Conservation (phyloP, 2,888 invertebrate species). For the Drosophila macrospina region DNA sequence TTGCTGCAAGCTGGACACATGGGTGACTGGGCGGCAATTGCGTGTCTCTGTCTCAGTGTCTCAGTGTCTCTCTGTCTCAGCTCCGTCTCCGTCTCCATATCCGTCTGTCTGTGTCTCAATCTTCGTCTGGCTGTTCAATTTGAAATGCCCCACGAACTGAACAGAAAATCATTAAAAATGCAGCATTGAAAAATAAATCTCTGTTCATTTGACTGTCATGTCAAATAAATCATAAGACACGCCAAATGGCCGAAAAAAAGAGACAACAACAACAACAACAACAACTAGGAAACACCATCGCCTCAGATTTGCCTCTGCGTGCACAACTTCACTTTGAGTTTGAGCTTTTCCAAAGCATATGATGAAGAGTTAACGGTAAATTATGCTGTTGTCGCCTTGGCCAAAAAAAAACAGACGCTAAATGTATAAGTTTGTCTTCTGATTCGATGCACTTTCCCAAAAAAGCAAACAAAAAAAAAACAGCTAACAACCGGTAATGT, state of each 20-base stretch:
- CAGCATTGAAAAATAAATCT: constrained; percentile 76
- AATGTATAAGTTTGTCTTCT: constrained; percentile 22
- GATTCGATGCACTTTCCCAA: constrained; percentile 71
- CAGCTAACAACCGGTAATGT: constrained; percentile 50
- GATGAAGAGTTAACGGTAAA: constrained; percentile 77
- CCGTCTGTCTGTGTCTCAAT: constrained; percentile 23
- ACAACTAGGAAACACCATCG: constrained; percentile 44
- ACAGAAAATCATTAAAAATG: constrained; percentile 74
- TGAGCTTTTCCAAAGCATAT: constrained; percentile 20
- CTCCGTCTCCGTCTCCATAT: constrained; percentile 6
- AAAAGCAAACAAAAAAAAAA: constrained; percentile 32
- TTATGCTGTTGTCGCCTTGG: constrained; percentile 76
- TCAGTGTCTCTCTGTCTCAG: neutral
- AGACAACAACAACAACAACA: too few species aligned
- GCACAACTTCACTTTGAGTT: constrained; percentile 38
- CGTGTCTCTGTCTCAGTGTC: constrained; percentile 35
- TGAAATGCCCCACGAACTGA: constrained; percentile 44
- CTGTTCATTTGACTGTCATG: constrained; percentile 80
- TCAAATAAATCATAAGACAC: constrained; percentile 79
- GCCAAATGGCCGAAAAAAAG: constrained; percentile 63
- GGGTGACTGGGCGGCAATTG: constrained; percentile 57
- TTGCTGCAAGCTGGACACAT: constrained; percentile 23
- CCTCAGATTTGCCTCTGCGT: constrained; percentile 57
- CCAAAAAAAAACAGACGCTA: constrained; percentile 12
- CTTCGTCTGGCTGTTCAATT: constrained; percentile 39